These are phyloP conservation scores for Pemphredon lugubris DNA, from an alignment of 2,888 invertebrate genomes.

Conservation along the genomic window DNA sequence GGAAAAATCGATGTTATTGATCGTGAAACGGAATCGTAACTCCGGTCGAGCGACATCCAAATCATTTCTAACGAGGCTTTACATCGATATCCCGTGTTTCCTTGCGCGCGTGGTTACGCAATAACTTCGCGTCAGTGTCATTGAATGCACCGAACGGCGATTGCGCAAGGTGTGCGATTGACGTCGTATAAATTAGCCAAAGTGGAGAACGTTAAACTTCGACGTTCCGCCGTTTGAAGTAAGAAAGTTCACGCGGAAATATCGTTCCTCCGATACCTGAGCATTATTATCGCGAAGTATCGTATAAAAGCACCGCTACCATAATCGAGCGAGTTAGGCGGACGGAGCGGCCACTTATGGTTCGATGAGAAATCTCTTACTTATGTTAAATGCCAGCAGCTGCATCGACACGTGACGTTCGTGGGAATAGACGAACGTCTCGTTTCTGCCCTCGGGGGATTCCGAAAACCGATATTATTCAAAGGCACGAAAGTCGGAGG, in stretches of 20 bases:
- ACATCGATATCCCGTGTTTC: no score
- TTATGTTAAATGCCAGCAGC: conserved; percentile 33
- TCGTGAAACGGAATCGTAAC: no score
- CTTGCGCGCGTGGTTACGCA: no score
- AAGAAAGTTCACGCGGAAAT: not conserved
- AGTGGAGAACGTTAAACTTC: no score
- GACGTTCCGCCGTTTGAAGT: no score
- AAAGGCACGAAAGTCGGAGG: conserved; percentile 10
- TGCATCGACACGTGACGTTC: conserved; percentile 21
- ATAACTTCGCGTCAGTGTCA: no score
- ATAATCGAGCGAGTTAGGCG: conserved; percentile 16
- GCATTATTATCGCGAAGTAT: conserved; percentile 3
- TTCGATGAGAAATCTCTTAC: conserved; percentile 51
- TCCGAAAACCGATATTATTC: not conserved
- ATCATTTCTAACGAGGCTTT: no score
- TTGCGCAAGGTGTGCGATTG: no score
- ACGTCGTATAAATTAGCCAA: no score
- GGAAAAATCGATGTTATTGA: conserved; percentile 15
- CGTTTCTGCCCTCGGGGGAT: conserved; percentile 3
- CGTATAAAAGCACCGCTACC: not conserved
- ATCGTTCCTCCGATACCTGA: conserved; percentile 3
- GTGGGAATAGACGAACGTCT: conserved; percentile 31
- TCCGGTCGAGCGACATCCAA: no score
- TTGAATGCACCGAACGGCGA: no score
- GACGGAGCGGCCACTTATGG: conserved; percentile 36